Conservation (phyloP, 2,888 invertebrate species). For the Pardosa pseudoannulata region DNA sequence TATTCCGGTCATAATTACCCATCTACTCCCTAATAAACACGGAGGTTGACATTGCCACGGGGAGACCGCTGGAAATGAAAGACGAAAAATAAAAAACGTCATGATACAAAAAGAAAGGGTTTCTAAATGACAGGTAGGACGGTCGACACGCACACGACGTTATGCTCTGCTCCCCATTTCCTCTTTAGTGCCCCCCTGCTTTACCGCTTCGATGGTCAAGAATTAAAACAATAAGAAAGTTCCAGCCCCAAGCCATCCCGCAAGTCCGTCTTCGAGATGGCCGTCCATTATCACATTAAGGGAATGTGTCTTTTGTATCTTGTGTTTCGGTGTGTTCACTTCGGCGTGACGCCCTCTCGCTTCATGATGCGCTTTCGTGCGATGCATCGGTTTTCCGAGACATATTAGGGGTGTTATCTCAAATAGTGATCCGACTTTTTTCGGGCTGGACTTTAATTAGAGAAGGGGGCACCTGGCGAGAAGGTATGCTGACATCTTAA, state of each 20-base stretch:
- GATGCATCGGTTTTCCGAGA: constrained; percentile 7
- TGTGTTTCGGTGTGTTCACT: constrained; percentile 23
- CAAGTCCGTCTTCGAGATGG: constrained; percentile 25
- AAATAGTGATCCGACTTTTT: constrained; percentile 2
- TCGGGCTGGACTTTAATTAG: constrained; percentile 36
- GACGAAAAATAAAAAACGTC: constrained; percentile 7
- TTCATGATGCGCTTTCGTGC: constrained; percentile 25
- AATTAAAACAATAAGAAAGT: constrained; percentile 55
- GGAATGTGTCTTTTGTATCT: constrained; percentile 31
- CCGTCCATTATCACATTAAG: constrained; percentile 52
- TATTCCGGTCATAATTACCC: constrained; percentile 55
- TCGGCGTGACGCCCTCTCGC: constrained; percentile 37
- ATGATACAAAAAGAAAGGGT: constrained; percentile 29
- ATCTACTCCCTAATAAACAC: constrained; percentile 53
- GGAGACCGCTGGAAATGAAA: too few relatives aligned
- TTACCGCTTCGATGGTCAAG: constrained; percentile 51
- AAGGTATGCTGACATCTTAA: constrained; percentile 48
- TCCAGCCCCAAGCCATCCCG: neutral
- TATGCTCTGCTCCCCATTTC: constrained; percentile 37
- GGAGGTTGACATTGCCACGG: constrained; percentile 29
- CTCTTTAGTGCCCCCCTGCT: constrained; percentile 31
- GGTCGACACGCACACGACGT: constrained; percentile 69
- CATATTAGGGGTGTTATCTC: constrained; percentile 31
- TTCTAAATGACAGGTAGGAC: constrained; percentile 53
- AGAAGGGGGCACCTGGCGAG: constrained; percentile 26